These are phyloP conservation scores for Zaprionus tsacasi DNA, from an alignment of 1,140 invertebrate genomes.

Conservation along the genomic window DNA sequence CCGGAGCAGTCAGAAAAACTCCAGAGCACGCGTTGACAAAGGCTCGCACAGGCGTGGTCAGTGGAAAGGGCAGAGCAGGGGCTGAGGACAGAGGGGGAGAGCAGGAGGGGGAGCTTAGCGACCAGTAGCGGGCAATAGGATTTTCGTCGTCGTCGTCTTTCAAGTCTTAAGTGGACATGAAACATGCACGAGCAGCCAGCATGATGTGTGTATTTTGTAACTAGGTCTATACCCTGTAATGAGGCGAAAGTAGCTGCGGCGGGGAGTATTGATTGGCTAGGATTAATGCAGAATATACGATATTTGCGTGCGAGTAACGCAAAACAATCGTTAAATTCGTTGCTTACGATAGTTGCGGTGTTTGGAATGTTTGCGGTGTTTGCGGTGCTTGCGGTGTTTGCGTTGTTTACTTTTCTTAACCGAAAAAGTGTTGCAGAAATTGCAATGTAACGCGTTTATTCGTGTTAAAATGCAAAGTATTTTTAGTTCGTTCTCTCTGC, in stretches of 20 bases:
- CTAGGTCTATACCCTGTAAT: constrained; percentile 19
- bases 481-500: too few species aligned
- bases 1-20: constrained; percentile 23
- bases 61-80: neutral
- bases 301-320: too few species aligned
- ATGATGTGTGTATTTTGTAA: constrained; percentile 47
- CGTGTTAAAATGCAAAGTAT: too few species aligned
- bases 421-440: too few species aligned
- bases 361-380: too few species aligned
- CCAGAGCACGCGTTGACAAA: constrained; percentile 48
- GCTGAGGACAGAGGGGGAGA: too few species aligned
- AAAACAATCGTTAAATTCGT: too few species aligned
- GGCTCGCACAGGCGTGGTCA: neutral
- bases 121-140: constrained; percentile 33
- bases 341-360: too few species aligned
- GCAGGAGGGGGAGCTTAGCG: neutral
- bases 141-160: constrained; percentile 59
- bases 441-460: too few species aligned
- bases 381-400: too few species aligned
- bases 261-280: neutral
- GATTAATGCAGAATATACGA: too few species aligned
- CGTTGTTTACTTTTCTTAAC: too few species aligned
- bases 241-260: neutral
- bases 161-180: constrained; percentile 77
- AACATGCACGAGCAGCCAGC: constrained; percentile 73